Evolutionary conservation across 2,888 invertebrate species (phyloP), one percentile per base, ranked within the genome.

Genomic region (Dorcus parallelipipedus): DNA sequence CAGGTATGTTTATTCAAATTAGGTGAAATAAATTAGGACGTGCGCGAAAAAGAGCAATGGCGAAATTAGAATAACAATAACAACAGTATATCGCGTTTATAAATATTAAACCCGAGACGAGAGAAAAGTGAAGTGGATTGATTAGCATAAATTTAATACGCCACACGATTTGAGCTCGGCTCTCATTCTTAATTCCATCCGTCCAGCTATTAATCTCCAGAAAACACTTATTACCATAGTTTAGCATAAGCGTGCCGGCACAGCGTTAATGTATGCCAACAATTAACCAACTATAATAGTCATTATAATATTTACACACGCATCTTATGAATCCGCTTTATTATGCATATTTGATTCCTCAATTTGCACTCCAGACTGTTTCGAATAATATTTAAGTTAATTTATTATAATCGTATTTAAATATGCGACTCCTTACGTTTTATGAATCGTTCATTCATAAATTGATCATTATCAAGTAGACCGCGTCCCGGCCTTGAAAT

Each of bases 191-290:
- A 67, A 68, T 68, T 68, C 66, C 62, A 61, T 62, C 59, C 64
- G 62, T 64, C 61, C 68, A 67, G 65, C 69, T 69, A 71, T 71
- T 71, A 71, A 71, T 71, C 71, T 67, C 65, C 67, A 67, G 69
- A 69, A 67, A 69, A 58, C 61, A 62, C 69, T 69, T 66, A 72
- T 72, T 72, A 72, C 71, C 72, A 72, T 72, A 72, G 69, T 71
- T 72, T 72, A 71, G 72, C 72, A 71, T 72, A 71, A 71, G 71
- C 72, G 71, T 72, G 72, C 70, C 69, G 64, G 52, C 43, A 66
- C 64, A 64, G 66, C 65, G 64, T 67, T 70, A 68, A 70, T 69
- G 58, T 69, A 69, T 69, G 68, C 70, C 63, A 65, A 65, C 66
- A 65, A 67, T 66, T 68, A 68, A 67, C 67, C 64, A 65, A 64